Evolutionary conservation across 2,797 vertebrate genomes (phyloP).

Genomic region (Sebastes matsubarae): DNA sequence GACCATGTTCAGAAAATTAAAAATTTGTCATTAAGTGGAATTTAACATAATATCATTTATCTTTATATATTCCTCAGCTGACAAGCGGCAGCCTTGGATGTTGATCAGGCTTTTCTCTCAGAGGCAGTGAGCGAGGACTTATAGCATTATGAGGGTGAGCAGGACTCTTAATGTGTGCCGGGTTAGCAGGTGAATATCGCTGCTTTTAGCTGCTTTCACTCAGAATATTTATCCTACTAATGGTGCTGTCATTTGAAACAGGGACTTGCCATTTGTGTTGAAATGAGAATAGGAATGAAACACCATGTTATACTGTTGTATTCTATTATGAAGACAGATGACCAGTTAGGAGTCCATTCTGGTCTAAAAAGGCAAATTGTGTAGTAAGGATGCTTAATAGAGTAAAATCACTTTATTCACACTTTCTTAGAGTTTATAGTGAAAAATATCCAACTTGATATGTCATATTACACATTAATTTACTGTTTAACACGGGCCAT

Average conservation of each 20-base stretch:
- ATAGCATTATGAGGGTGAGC: slow-evolving; percentile 50
- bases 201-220: slow-evolving; percentile 60
- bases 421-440: not conserved
- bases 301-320: slow-evolving; percentile 48
- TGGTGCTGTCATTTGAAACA: slow-evolving; percentile 70
- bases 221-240: slow-evolving; percentile 77
- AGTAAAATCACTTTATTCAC: not conserved
- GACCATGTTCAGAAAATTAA: slow-evolving; percentile 99
- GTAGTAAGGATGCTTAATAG: not conserved
- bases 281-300: slow-evolving; percentile 63
- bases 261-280: slow-evolving; percentile 59
- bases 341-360: slow-evolving; percentile 40
- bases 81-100: slow-evolving; percentile 98
- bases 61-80: slow-evolving; percentile 99
- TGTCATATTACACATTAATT: too few relatives aligned
- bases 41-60: slow-evolving; percentile 99
- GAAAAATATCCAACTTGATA: not conserved
- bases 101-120: slow-evolving; percentile 94
- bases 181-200: slow-evolving; percentile 61
- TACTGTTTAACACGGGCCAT: too few relatives aligned
- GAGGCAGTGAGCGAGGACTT: slow-evolving; percentile 83
- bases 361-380: slow-evolving; percentile 31
- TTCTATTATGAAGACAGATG: slow-evolving; percentile 62
- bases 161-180: slow-evolving; percentile 45
- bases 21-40: slow-evolving; percentile 99